Percentiles rank a stretch among this genome's conserved stretches.
Conservation (phyloP, 2,888 invertebrate species). For the Cabera pusaria region DNA sequence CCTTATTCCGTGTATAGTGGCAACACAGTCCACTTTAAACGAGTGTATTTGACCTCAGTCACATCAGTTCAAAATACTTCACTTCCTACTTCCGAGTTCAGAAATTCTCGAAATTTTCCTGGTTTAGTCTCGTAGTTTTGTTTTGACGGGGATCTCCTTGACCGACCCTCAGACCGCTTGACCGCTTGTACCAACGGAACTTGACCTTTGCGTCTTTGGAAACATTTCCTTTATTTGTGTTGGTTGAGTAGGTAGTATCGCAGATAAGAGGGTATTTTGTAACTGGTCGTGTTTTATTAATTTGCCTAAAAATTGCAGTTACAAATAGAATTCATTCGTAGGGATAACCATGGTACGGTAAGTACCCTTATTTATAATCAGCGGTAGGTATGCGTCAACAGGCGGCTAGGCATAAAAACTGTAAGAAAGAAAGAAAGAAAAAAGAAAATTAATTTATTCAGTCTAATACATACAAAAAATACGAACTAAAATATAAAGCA, state of each 20-base stretch:
- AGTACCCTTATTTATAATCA: no score
- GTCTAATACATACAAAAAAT: no score
- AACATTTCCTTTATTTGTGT: constrained; percentile 64
- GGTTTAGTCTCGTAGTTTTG: constrained; percentile 36
- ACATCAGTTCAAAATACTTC: constrained; percentile 38
- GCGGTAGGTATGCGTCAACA: no score
- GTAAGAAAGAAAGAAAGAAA: no score
- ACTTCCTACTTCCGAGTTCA: constrained; percentile 39
- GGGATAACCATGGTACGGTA: no score
- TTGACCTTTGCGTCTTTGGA: constrained; percentile 49
- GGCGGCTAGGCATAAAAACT: no score
- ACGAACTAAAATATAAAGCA: no score
- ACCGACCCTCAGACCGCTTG: constrained; percentile 50
- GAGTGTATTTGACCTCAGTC: constrained; percentile 28
- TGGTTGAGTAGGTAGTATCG: constrained; percentile 33
- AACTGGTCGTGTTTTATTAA: constrained; percentile 32
- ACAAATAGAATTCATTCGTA: no score
- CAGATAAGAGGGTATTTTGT: constrained; percentile 30
- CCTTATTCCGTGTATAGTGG: no score
- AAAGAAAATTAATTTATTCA: no score
- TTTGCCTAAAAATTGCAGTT: no score
- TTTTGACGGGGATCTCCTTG: constrained; percentile 58
- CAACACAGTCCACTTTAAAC: constrained; percentile 23
- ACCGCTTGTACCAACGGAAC: constrained; percentile 51
- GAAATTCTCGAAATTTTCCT: constrained; percentile 28